Percentiles rank a stretch among this genome's conserved stretches.
phyloP scores from a whole-genome alignment of 2,113 vertebrate species.

The Argyrosomus japonicus region DNA sequence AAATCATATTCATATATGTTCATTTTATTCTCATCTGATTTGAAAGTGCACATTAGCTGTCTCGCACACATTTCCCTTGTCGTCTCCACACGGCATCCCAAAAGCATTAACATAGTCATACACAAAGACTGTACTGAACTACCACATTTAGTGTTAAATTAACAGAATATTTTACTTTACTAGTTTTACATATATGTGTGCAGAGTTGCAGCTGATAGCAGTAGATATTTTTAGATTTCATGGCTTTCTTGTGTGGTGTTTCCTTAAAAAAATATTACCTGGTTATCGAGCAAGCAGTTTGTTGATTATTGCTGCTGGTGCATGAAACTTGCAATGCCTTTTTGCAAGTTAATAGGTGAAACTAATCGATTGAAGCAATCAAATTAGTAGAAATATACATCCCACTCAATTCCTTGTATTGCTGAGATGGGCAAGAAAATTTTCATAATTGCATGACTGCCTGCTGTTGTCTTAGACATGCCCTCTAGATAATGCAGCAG shows the following conservation, averaged over 20 bases:
- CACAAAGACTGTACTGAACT: neutral
- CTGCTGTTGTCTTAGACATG: slow-evolving; percentile 44
- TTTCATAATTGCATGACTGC: slow-evolving; percentile 56
- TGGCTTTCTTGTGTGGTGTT: neutral
- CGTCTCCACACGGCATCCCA: neutral
- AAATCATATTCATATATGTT: neutral
- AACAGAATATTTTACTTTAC: neutral
- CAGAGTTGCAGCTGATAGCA: slow-evolving; percentile 3
- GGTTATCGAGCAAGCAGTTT: slow-evolving; percentile 25
- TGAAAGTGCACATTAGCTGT: neutral
- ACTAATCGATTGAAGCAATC: slow-evolving; percentile 56
- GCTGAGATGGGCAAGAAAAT: slow-evolving; percentile 50
- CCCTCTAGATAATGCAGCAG: slow-evolving; percentile 48
- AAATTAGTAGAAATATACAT: slow-evolving; percentile 51
- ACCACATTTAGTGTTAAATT: neutral
- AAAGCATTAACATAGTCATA: neutral
- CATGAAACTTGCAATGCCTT: slow-evolving; percentile 11
- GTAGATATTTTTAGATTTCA: neutral
- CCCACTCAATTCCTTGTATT: slow-evolving; percentile 44
- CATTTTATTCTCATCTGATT: neutral
- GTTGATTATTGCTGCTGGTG: slow-evolving; percentile 19
- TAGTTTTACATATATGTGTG: neutral
- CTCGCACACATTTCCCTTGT: neutral
- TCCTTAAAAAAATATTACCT: slow-evolving; percentile 5
- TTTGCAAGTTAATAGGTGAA: slow-evolving; percentile 51